Percentiles rank a stretch among this genome's conserved stretches.
Evolutionary conservation across 2,888 invertebrate genomes (phyloP).

Genomic region (Shargacucullia verbasci): DNA sequence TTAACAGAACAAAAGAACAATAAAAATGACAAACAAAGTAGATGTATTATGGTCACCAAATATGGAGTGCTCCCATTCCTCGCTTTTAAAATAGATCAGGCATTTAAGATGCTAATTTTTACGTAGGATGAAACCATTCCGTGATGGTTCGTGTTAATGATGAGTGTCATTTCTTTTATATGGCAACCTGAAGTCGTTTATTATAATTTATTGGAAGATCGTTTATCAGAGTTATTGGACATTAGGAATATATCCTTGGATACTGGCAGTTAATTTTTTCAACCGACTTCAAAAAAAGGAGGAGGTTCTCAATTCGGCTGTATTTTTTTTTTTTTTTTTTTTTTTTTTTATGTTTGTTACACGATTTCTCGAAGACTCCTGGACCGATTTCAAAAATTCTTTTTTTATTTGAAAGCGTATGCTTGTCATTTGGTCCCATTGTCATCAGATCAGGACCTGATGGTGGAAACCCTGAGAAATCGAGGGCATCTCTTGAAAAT

Average conservation of each 20-base stretch:
- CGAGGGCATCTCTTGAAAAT: no score
- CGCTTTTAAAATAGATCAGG: conserved; percentile 30
- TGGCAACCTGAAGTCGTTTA: conserved; percentile 46
- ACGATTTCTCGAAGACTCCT: no score
- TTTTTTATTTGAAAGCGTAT: no score
- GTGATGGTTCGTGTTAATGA: conserved; percentile 40
- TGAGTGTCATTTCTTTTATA: conserved; percentile 48
- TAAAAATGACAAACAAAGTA: conserved; percentile 32
- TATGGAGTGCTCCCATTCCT: conserved; percentile 37
- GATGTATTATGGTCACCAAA: conserved; percentile 30
- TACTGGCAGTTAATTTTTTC: conserved; percentile 12
- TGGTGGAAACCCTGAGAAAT: no score
- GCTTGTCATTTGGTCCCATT: no score
- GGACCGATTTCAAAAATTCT: no score
- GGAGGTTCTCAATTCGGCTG: no score
- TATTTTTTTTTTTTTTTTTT: no score
- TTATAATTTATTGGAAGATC: conserved; percentile 43
- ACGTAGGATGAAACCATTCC: conserved; percentile 51
- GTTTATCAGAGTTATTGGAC: conserved; percentile 31
- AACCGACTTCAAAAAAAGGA: not conserved
- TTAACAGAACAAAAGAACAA: conserved; percentile 29
- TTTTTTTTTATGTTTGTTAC: no score
- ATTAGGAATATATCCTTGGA: conserved; percentile 32
- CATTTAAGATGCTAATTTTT: conserved; percentile 52
- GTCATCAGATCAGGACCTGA: no score